A percentile compares a stretch with the other conserved stretches of the same genome.
Evolutionary conservation across 1,140 invertebrate genomes (phyloP).

Genomic region (Ooceraea biroi): DNA sequence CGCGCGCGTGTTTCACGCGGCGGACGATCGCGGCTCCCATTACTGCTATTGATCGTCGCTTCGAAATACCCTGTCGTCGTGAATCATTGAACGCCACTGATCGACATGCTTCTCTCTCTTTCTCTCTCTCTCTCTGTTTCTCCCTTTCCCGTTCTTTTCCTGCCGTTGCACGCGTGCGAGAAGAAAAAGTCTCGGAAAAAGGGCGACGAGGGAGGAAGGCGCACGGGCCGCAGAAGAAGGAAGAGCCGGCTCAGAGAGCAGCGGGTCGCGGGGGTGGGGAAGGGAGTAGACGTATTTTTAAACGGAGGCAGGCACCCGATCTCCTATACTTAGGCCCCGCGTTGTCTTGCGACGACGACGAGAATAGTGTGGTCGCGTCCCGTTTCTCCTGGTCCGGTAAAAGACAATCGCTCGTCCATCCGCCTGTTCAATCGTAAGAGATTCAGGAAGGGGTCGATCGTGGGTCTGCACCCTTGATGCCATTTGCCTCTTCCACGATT

Average conservation of each 20-base stretch:
- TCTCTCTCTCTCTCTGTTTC: constrained; percentile 23
- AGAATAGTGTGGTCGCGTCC: constrained; percentile 69
- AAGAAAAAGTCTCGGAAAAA: constrained; percentile 26
- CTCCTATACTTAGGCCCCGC: constrained; percentile 77
- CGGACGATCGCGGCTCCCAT: constrained; percentile 32
- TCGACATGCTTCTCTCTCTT: constrained; percentile 63
- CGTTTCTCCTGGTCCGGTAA: constrained; percentile 53
- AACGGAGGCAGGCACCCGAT: constrained; percentile 71
- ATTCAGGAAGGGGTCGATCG: too few species aligned
- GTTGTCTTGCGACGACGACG: constrained; percentile 61
- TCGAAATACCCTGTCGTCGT: constrained; percentile 57
- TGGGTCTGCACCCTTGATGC: background rate
- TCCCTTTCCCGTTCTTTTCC: constrained; percentile 36
- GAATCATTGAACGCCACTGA: constrained; percentile 63
- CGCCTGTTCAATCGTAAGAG: constrained; percentile 35
- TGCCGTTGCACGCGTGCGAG: constrained; percentile 11
- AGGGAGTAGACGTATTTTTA: constrained; percentile 74
- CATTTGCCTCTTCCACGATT: background rate
- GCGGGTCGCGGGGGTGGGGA: background rate
- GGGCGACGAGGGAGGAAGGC: background rate
- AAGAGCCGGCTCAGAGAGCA: constrained; percentile 35
- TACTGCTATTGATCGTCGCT: constrained; percentile 60
- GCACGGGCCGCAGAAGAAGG: too few species aligned
- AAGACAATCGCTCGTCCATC: constrained; percentile 50
- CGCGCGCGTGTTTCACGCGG: constrained; percentile 20